Conservation (phyloP, 2,113 vertebrate species). For the Anarhynchus alexandrinus region DNA sequence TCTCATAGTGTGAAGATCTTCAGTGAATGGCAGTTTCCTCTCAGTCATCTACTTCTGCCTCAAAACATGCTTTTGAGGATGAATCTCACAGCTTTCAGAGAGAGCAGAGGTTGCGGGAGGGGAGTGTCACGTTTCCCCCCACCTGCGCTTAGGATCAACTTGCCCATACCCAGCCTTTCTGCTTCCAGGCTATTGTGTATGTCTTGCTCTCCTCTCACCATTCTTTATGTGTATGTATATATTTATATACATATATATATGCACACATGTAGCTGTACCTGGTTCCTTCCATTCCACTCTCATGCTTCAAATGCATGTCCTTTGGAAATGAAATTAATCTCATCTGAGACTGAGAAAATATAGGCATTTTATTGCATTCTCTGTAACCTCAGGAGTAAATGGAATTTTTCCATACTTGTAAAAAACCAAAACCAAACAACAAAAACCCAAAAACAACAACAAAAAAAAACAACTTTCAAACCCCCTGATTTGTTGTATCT, state of each 20-base stretch:
- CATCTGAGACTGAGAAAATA: neutral
- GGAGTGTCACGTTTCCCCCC: neutral
- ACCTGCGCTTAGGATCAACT: neutral
- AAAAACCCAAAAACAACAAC: neutral
- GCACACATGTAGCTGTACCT: neutral
- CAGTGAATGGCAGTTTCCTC: neutral
- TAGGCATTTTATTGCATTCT: constrained; percentile 4
- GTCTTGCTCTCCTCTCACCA: neutral
- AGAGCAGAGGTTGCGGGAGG: neutral
- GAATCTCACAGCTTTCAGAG: neutral
- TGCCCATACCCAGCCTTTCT: neutral
- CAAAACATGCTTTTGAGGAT: neutral
- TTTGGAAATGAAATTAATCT: neutral
- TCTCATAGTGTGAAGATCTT: neutral
- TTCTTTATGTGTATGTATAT: neutral
- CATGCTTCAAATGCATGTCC: neutral
- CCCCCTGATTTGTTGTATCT: neutral
- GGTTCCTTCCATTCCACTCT: neutral
- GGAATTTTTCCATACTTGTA: neutral
- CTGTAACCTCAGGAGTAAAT: constrained; percentile 5
- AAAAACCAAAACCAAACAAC: neutral
- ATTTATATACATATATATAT: neutral
- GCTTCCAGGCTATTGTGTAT: neutral
- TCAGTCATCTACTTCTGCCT: neutral
- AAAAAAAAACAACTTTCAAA: neutral